These are phyloP conservation scores for Maylandia zebra DNA, from an alignment of 2,113 vertebrate genomes.

Conservation along the genomic window DNA sequence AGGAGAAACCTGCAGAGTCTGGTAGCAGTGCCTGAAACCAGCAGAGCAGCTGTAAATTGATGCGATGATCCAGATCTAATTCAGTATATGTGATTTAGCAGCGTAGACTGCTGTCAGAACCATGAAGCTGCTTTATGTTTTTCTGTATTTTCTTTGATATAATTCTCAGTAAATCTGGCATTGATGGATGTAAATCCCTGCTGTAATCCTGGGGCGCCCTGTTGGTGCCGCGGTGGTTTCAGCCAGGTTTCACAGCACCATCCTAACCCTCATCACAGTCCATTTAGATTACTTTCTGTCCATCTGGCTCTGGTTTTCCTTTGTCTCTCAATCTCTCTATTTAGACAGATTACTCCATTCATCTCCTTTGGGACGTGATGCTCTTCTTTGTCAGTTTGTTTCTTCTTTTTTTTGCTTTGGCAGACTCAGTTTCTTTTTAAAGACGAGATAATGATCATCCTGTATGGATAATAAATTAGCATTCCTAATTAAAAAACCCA, in stretches of 20 bases:
- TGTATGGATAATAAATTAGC: neutral
- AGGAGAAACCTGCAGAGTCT: neutral
- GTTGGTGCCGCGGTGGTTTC: neutral
- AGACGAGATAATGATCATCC: neutral
- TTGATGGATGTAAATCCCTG: neutral
- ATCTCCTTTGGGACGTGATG: neutral
- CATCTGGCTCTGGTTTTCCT: constrained; percentile 21
- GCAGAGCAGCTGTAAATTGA: neutral
- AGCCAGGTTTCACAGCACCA: neutral
- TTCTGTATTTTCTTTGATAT: neutral
- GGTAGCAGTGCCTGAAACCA: neutral
- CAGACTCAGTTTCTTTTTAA: neutral
- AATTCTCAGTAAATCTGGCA: constrained; percentile 23
- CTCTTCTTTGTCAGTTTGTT: neutral
- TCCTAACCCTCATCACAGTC: neutral
- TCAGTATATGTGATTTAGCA: neutral
- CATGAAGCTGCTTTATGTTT: constrained; percentile 20
- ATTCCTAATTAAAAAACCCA: fast-evolving
- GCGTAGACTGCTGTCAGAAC: neutral
- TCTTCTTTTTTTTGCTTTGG: neutral
- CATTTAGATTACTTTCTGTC: constrained; percentile 3
- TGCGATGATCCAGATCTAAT: neutral
- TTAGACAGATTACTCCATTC: neutral
- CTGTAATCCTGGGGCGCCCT: constrained; percentile 3
- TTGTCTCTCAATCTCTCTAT: neutral